These are phyloP conservation scores for Listronotus oregonensis DNA, from an alignment of 1,140 invertebrate species.

Conservation along the genomic window DNA sequence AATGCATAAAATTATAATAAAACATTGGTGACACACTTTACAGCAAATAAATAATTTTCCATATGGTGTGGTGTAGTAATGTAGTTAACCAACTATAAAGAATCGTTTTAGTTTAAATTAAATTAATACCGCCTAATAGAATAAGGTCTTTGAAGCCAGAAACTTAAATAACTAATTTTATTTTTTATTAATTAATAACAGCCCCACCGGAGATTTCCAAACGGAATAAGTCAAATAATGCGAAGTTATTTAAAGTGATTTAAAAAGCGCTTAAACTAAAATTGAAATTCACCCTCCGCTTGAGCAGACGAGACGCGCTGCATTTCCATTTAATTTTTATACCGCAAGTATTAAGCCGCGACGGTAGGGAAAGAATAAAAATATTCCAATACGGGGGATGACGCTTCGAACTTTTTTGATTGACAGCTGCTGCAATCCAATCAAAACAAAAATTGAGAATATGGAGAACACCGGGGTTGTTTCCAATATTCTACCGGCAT, in stretches of 20 bases:
- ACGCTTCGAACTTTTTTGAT: slow-evolving; percentile 57
- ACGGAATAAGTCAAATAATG: slow-evolving; percentile 36
- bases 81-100: no score
- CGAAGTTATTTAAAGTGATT: slow-evolving; percentile 47
- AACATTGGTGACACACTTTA: no score
- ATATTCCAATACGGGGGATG: slow-evolving; percentile 52
- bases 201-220: slow-evolving; percentile 16
- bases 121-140: no score
- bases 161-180: slow-evolving; percentile 32
- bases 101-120: no score
- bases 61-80: no score
- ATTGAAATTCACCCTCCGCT: slow-evolving; percentile 53
- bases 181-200: slow-evolving; percentile 11
- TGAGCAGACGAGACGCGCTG: slow-evolving; percentile 32
- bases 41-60: no score
- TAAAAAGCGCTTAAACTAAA: slow-evolving; percentile 56
- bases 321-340: slow-evolving; percentile 56
- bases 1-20: no score
- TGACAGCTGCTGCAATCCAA: slow-evolving; percentile 66
- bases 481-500: no score
- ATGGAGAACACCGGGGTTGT: slow-evolving; percentile 61
- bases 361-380: slow-evolving; percentile 50
- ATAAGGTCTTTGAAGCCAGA: no score
- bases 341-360: slow-evolving; percentile 46
- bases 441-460: slow-evolving; percentile 55